These are phyloP conservation scores for Argyra leucocephala DNA, from an alignment of 2,888 invertebrate species.

Conservation along the genomic window DNA sequence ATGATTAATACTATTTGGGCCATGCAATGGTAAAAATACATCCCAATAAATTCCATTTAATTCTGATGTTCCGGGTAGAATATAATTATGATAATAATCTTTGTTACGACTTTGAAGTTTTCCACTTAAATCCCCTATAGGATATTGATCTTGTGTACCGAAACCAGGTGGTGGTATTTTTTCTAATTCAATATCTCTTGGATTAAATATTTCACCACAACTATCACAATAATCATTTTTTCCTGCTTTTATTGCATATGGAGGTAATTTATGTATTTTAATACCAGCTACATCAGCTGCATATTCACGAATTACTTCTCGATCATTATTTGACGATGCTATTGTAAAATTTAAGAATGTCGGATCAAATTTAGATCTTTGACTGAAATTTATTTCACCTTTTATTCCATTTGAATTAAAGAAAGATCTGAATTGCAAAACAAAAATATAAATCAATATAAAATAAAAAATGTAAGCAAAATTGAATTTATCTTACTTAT, in stretches of 20 bases:
- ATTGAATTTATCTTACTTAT: slow-evolving; percentile 52
- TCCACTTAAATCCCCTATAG: slow-evolving; percentile 80
- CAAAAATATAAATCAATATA: slow-evolving; percentile 15
- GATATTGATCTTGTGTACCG: slow-evolving; percentile 82
- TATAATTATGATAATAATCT: slow-evolving; percentile 55
- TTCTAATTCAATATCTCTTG: slow-evolving; percentile 50
- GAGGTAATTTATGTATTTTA: slow-evolving; percentile 62
- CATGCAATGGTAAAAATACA: slow-evolving; percentile 72
- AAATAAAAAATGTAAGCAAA: not conserved
- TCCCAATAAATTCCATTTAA: slow-evolving; percentile 72
- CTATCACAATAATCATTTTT: slow-evolving; percentile 53
- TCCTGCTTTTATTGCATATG: slow-evolving; percentile 47
- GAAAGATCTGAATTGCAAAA: slow-evolving; percentile 50
- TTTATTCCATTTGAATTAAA: slow-evolving; percentile 70
- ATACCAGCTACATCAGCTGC: slow-evolving; percentile 64
- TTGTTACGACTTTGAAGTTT: slow-evolving; percentile 68
- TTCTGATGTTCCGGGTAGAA: slow-evolving; percentile 59
- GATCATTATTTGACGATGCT: slow-evolving; percentile 53
- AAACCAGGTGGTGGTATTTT: slow-evolving; percentile 60
- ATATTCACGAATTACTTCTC: slow-evolving; percentile 62
- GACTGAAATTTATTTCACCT: slow-evolving; percentile 67
- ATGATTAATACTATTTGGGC: slow-evolving; percentile 67
- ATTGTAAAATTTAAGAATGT: slow-evolving; percentile 68
- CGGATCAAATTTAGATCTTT: slow-evolving; percentile 74
- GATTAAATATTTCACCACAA: slow-evolving; percentile 70